phyloP scores from a whole-genome alignment of 2,888 invertebrate species.

The Phaonia tiefii region DNA sequence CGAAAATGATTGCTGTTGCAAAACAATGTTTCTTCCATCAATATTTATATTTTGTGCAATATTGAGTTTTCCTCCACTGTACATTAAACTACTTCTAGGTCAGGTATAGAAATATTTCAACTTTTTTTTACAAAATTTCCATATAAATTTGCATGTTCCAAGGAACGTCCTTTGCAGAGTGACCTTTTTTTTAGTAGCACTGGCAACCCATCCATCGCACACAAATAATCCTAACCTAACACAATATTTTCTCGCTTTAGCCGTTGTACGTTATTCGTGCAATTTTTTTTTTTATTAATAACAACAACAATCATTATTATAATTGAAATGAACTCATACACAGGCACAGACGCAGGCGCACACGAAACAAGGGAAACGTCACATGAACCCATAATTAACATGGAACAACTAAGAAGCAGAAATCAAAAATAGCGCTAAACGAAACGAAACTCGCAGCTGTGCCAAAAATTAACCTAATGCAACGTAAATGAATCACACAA shows the following conservation, averaged over 20 bases:
- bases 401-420: conserved; percentile 45
- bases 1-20: too few relatives aligned
- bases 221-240: conserved; percentile 55
- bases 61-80: too few relatives aligned
- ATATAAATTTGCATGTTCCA: too few relatives aligned
- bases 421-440: conserved; percentile 65
- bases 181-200: too few relatives aligned
- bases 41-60: too few relatives aligned
- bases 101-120: too few relatives aligned
- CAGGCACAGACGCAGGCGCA: not conserved
- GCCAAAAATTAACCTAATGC: conserved; percentile 58
- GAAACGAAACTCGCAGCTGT: conserved; percentile 57
- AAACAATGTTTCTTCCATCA: too few relatives aligned
- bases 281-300: not conserved
- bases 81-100: too few relatives aligned
- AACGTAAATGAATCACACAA: conserved; percentile 28
- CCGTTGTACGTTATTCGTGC: conserved; percentile 10
- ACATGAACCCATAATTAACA: conserved; percentile 65
- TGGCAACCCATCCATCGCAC: too few relatives aligned
- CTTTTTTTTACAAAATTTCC: too few relatives aligned
- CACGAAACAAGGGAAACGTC: conserved; percentile 31
- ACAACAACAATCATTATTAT: conserved; percentile 1
- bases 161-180: too few relatives aligned
- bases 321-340: not conserved
- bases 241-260: conserved; percentile 58